Base-by-base conservation (phyloP, 1,140 invertebrate species). In the Teleogryllus occipitalis region DNA sequence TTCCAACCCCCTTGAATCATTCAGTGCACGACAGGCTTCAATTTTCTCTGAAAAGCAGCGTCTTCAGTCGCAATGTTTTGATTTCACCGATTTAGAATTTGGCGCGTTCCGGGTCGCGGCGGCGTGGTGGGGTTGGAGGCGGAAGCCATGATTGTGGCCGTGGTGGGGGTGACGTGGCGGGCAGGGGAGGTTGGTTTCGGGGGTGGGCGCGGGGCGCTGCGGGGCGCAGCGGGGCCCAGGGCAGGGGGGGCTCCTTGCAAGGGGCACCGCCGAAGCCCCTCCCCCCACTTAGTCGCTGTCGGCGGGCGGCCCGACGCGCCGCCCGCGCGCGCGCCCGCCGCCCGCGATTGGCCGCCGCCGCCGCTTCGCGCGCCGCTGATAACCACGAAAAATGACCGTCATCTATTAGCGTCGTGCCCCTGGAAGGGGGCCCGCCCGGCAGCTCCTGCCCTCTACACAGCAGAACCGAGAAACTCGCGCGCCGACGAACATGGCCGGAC, bases 321-420 rank as follows among this genome's bases (percentile, higher is more conserved):
- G 49, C 49, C 49, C 49, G 49, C 49, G 49, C 49, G 49, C 49
- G 49, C 49, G 49, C 49, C 49, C 49, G 49, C 49, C 49, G 8
- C 49, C 8, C 49, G 49, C 49, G 8, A 54, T 65, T 65, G 54
- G 54, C 54, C 54, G 54, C 10, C 54, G 54, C 54, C 10, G 18
- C 10, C 54, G 54, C 54, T 2, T 18, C 54, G 54, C 54, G 54
- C 54, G 54, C 54, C 54, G 54, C 54, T 65, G 54, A 65, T 65
- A 65, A 65, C 54, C 54, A 65, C 54, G 54, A 65, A 65, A 65
- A 65, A 65, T 65, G 54, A 65, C 54, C 18, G 54, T 65, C 54
- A 65, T 65, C 54, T 65, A 65, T 65, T 65, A 65, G 54, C 54
- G 54, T 65, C 54, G 54, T 7, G 54, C 10, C 54, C 18, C 10